These are phyloP conservation scores for Protodeltote pygarga DNA, from an alignment of 2,888 invertebrate genomes.

Conservation along the genomic window DNA sequence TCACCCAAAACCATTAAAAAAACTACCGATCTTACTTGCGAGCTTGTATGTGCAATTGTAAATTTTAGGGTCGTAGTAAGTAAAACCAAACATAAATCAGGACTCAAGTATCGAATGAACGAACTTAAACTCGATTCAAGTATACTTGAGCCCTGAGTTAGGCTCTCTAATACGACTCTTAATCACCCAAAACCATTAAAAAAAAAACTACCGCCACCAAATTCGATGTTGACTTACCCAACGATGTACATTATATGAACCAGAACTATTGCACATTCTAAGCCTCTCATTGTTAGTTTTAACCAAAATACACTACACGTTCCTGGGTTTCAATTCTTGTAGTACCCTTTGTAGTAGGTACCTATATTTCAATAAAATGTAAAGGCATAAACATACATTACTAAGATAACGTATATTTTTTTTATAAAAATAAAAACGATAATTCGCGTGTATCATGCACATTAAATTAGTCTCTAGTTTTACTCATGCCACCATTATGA, in stretches of 20 bases:
- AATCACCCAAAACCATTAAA: not conserved
- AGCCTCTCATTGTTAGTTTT: slow-evolving; percentile 28
- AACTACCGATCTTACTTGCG: too few relatives aligned
- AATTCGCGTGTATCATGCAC: too few relatives aligned
- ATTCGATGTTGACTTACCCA: slow-evolving; percentile 35
- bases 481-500: too few relatives aligned
- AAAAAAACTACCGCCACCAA: slow-evolving; percentile 15
- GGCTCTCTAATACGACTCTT: not conserved
- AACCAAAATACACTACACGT: not conserved
- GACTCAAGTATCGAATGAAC: too few relatives aligned
- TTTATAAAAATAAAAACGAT: too few relatives aligned
- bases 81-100: too few relatives aligned
- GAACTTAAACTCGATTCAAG: too few relatives aligned
- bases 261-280: slow-evolving; percentile 20
- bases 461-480: too few relatives aligned
- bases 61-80: too few relatives aligned
- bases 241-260: slow-evolving; percentile 17
- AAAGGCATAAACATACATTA: slow-evolving; percentile 13
- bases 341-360: too few relatives aligned
- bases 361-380: slow-evolving; percentile 8
- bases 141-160: not conserved
- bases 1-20: not conserved
- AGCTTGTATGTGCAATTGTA: too few relatives aligned
- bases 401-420: too few relatives aligned
- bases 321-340: not conserved